Conservation (phyloP, 2,113 vertebrate genomes). For the Anseranas semipalmata region DNA sequence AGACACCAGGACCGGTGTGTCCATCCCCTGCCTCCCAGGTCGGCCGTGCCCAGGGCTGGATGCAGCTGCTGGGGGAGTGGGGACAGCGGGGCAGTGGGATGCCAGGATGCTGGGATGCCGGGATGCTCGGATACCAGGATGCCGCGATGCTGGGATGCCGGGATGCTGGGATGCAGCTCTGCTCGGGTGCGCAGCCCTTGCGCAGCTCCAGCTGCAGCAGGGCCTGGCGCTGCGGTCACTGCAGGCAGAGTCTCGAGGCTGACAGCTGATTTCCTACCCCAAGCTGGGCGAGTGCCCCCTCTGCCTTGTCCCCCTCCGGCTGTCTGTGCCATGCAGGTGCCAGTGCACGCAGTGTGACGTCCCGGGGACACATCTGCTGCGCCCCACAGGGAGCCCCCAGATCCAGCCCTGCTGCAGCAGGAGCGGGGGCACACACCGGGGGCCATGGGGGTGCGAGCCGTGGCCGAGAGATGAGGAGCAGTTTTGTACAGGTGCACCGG, state of each 20-base stretch:
- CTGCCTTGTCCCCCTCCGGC: neutral
- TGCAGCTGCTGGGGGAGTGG: fast-evolving
- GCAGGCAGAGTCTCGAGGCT: fast-evolving
- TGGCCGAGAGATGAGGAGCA: fast-evolving
- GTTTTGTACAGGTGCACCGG: fast-evolving
- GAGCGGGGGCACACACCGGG: fast-evolving
- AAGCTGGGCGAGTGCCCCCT: neutral
- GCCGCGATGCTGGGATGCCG: too few relatives aligned
- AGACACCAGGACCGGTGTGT: neutral
- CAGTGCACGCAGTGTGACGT: neutral
- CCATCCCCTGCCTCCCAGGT: neutral
- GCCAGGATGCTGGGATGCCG: too few relatives aligned
- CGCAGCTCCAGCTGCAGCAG: too few relatives aligned
- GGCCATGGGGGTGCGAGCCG: fast-evolving
- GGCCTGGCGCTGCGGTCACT: fast-evolving
- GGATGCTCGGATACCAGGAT: too few relatives aligned
- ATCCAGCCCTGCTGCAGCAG: neutral
- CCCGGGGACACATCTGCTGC: fast-evolving
- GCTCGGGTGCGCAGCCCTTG: fast-evolving
- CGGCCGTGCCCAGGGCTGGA: fast-evolving
- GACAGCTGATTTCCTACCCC: neutral
- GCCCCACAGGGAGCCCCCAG: fast-evolving
- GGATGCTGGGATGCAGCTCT: too few relatives aligned
- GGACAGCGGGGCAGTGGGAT: fast-evolving
- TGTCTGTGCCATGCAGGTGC: neutral